Base-by-base conservation (phyloP, 2,113 vertebrate genomes). In the Aplodontia rufa region DNA sequence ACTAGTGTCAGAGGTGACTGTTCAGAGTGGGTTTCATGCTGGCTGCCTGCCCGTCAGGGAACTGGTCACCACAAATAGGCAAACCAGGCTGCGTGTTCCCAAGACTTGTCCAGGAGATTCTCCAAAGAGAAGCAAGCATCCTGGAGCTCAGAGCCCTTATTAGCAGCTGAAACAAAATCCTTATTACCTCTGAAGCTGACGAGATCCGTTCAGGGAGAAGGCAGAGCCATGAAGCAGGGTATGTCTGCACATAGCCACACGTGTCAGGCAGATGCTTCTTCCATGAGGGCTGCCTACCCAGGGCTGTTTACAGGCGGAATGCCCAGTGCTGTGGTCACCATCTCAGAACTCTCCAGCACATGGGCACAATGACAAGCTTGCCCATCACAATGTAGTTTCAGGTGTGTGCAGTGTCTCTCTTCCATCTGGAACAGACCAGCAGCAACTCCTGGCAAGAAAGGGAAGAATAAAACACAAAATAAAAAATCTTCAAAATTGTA, bases 181-280 rank as follows among this genome's bases (percentile, higher is more conserved):
- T 1, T 8, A n/a, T 35, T 5, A 1, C 30, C 49, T 42, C 20
- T 16, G 17, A 66, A 9, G 10, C 17, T 20, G 28, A 17, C 1
- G 45, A 13, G 30, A 35, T 7, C 30, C 35, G 20, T 0, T 40
- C 2, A 13, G 8, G 42, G 30, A 4, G 7, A 5, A 1, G 7
- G 0, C 20, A 5, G 10, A 17, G 11, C 3, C 22, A 2, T 20
- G 2, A 42, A 40, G 13, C 19, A 5, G 8, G 5, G 1, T 1
- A 2, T 35, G 30, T 37, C 32, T 16, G 5, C 7, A 32, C 20
- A 11, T 3, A 51, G 30, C 12, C 53, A 66, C 64, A 16, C 1
- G 64, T 28, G 16, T 30, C 64, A 17, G 11, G 30, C 13, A 35
- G 32, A 16, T 6, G 32, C 1, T 0, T 35, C 64, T 17, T 30